phyloP scores from a whole-genome alignment of 2,797 vertebrate species.

The Cottoperca gobio region DNA sequence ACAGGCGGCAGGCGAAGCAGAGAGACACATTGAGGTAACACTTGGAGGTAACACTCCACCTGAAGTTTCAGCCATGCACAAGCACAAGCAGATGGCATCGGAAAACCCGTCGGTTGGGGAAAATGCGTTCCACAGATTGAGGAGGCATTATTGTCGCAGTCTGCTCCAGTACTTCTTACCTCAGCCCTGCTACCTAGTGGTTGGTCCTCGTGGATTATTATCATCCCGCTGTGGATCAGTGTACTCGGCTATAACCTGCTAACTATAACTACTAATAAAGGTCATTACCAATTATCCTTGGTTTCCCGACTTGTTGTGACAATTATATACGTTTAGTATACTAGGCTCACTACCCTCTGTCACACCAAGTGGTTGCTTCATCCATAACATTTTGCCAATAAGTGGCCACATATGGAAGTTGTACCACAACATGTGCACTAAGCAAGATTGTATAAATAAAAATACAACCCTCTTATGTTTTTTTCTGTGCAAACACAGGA shows the following conservation, averaged over 20 bases:
- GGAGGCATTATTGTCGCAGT: too few relatives aligned
- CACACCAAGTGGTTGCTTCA: constrained; percentile 37
- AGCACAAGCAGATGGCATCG: constrained; percentile 47
- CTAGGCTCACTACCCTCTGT: constrained; percentile 39
- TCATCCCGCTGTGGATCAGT: too few relatives aligned
- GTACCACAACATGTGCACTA: neutral
- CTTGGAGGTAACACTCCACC: constrained; percentile 34
- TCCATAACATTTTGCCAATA: constrained; percentile 39
- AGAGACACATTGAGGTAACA: constrained; percentile 31
- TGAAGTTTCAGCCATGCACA: constrained; percentile 41
- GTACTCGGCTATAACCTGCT: too few relatives aligned
- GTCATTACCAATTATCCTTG: too few relatives aligned
- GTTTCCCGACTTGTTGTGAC: too few relatives aligned
- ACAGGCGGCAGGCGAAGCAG: neutral
- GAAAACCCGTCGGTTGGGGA: constrained; percentile 24
- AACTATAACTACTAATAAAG: too few relatives aligned
- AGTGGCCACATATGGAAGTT: constrained; percentile 15
- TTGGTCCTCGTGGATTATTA: too few relatives aligned
- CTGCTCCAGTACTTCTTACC: too few relatives aligned
- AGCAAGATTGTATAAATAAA: neutral
- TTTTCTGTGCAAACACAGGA: neutral
- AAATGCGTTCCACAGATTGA: constrained; percentile 52
- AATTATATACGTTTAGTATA: constrained; percentile 35
- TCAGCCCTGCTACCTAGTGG: too few relatives aligned
- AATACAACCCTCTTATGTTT: neutral